phyloP scores from a whole-genome alignment of 2,113 vertebrate species.

The Apodemus speciosus region DNA sequence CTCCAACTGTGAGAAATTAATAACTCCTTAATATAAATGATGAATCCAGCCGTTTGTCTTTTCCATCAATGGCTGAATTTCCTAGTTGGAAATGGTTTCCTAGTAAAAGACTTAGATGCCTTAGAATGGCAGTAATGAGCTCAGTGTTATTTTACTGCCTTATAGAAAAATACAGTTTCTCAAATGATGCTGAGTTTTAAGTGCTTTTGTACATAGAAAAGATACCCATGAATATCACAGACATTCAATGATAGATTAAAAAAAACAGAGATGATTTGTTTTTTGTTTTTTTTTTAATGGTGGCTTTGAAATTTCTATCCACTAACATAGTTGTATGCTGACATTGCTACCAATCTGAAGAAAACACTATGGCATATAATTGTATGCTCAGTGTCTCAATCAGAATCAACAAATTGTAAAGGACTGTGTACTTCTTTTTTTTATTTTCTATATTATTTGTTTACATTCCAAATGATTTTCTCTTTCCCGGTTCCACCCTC shows the following conservation, averaged over 20 bases:
- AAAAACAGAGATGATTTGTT: neutral
- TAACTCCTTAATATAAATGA: neutral
- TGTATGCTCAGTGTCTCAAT: neutral
- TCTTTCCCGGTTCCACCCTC: too few species aligned
- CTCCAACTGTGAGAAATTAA: neutral
- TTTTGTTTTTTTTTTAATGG: neutral
- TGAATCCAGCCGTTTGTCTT: neutral
- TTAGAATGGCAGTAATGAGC: neutral
- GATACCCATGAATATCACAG: neutral
- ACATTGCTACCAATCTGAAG: neutral
- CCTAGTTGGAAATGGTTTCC: neutral
- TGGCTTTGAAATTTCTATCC: neutral
- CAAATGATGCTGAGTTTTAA: neutral
- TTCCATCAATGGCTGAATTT: neutral
- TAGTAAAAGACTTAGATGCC: neutral
- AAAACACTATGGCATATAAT: rapidly evolving
- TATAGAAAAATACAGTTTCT: neutral
- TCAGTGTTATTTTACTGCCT: neutral
- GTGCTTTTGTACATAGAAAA: neutral
- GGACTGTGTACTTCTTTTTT: rapidly evolving
- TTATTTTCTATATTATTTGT: too few species aligned
- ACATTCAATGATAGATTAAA: neutral
- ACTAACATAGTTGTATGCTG: neutral
- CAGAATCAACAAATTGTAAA: neutral
- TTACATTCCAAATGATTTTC: too few species aligned